Base-by-base conservation (phyloP, 2,113 vertebrate species). In the Ondatra zibethicus region DNA sequence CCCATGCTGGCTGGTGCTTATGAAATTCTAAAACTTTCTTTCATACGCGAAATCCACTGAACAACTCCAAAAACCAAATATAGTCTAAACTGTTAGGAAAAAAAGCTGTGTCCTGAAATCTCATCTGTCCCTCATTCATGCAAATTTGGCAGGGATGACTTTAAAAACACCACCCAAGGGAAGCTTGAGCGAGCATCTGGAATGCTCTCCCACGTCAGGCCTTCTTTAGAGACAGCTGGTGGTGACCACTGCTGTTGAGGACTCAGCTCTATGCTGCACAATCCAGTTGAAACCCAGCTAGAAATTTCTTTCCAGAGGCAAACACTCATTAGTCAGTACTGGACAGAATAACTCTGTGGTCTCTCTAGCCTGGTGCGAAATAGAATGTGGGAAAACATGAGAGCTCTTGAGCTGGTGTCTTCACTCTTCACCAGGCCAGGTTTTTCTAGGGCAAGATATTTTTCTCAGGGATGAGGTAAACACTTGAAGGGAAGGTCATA, bases 1-100 rank as follows among this genome's bases (percentile, higher is more conserved):
- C 13, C 58, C 27, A 52, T 77, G 45, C 61, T 95, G 61, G 92
- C 76, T 96, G 50, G n/a, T 72, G 80, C 58, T 89, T 92, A 55
- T 36, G 75, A 88, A 92, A 97, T 95, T 94, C 88, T 95, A 31
- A 97, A 96, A 91, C 94, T 94, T 81, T 73, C 81, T 96, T 97
- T 97, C 77, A 94, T 88, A 88, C 52, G 39, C 90, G 95, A 84
- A 93, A 96, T 90, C 92, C 88, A 96, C 92, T 58, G 78, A 97
- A 88, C 94, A 94, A 96, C 72, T 97, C 96, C 93, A 96, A 95
- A 94, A 94, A 19, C 89, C 93, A 97, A 97, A 95, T 96, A 97
- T 95, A 97, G 95, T 95, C 82, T 89, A 93, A 88, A 88, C 92
- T 95, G 86, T 97, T 93, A 94, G 92, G 93, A 92, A 68, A 90